Base-by-base conservation (phyloP, 2,888 invertebrate genomes). In the Acrobasis consociella region DNA sequence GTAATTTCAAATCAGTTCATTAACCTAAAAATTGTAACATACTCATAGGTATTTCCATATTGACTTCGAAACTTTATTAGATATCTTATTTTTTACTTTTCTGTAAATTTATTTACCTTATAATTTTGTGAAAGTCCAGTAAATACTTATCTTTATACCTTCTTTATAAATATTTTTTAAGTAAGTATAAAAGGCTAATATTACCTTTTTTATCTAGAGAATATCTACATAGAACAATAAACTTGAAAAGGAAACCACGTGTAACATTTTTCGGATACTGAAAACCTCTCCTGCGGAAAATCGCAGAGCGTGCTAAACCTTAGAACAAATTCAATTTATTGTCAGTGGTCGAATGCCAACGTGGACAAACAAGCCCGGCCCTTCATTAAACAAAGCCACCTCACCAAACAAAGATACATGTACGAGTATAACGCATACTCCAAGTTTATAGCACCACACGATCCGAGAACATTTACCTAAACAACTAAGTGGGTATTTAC, bases 401-500 rank as follows among this genome's bases (percentile, higher is more conserved):
- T 2, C 46, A n/a, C 46, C 46, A 46, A 46, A 46, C 10, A 46
- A 5, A 46, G 46, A 46, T 46, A 46, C n/a, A 31, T 31, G 7
- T 31, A 31, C 31, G 31, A 31, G 31, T 31, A 31, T 31, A 31
- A 46, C 46, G 7, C 46, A 46, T n/a, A 46, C 7, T n/a, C 46
- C 46, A 46, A 46, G 46, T 46, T 46, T 46, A 46, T 46, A 46
- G 46, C 46, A n/a, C 42, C 46, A 46, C 42, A 42, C 5, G 42
- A 17, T 17, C 56, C 42, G 22, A 42, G 56, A 56, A 42, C 56
- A 56, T 56, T 56, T 42, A 22, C 60, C 51, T 53, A 53, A 37
- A 53, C 39, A 38, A 31, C 59, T 13, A 60, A 60, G 60, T 51
- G 39, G 60, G 51, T 52, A 52, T 60, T 60, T 51, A 51, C 60